Evolutionary conservation across 2,797 vertebrate species (phyloP).

Genomic region (Malurus splendens): DNA sequence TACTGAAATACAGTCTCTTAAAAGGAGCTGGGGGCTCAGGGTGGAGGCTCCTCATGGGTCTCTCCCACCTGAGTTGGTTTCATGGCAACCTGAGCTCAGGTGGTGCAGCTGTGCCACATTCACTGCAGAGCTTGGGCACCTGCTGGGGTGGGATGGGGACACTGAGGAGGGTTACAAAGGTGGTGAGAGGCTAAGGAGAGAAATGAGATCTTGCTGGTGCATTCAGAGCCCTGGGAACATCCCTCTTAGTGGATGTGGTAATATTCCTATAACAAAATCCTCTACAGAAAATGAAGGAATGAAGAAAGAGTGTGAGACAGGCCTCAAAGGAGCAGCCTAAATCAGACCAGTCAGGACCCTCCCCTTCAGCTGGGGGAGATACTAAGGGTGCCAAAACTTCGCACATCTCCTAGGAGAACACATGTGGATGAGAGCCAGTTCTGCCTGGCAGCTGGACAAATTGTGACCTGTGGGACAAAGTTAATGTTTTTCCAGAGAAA

Average conservation of each 20-base stretch:
- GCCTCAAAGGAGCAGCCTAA: neutral
- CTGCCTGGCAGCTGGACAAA: neutral
- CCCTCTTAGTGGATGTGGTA: neutral
- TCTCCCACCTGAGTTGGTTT: neutral
- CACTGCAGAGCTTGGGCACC: neutral
- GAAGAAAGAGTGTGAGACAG: neutral
- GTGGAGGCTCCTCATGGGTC: fast-evolving
- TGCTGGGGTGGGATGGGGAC: neutral
- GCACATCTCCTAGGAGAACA: neutral
- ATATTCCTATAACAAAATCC: neutral
- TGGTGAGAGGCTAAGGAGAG: neutral
- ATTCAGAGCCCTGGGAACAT: neutral
- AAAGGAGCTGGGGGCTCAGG: fast-evolving
- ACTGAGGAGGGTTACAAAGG: neutral
- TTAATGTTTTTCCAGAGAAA: neutral
- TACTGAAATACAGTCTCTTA: fast-evolving
- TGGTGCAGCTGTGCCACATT: neutral
- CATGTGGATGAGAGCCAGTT: neutral
- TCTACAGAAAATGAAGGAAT: neutral
- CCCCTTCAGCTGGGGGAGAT: neutral
- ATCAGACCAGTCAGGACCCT: neutral
- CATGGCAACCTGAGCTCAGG: neutral
- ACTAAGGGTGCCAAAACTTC: neutral
- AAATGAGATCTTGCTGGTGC: neutral
- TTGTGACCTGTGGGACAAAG: fast-evolving